Base-by-base conservation (phyloP, 2,888 invertebrate genomes). In the Lasioglossum oenotherae region DNA sequence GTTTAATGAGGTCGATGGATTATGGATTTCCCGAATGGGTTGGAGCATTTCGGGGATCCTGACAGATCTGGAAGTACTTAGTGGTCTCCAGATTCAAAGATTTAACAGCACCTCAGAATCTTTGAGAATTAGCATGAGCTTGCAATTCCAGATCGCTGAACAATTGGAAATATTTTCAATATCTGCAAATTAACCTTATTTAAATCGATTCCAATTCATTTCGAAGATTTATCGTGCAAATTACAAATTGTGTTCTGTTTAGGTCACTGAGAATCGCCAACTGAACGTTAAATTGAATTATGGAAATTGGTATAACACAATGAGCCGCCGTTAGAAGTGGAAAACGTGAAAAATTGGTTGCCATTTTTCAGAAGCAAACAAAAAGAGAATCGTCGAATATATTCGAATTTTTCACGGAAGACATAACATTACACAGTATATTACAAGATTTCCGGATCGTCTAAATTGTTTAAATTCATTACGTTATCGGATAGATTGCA, bases 1-100 rank as follows among this genome's bases (percentile, higher is more conserved):
- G 64, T 67, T 67, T 67, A 67, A 67, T 67, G 31, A 67, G 64
- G 64, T 31, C 31, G 27, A 67, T 67, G 16, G 64, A 67, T 67
- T 67, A 67, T 67, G 31, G 64, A 67, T 67, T 19, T 67, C 31
- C 27, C 64, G 64, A 6, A 35, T 35, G 31, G 16, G 19, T 31
- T 64, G 64, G 64, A 16, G 31, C 2, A 27, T 31, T 31, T 64
- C 31, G 64, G 14, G 19, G 2, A 35, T 67, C 16, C 64, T 67
- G 31, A 67, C 19, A 67, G 64, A 31, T 31, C 31, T 67, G 16
- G 19, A 31, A 27, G 64, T 35, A 67, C 16, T 67, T 67, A 31
- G 35, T 35, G 64, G 16, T 8, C 14, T 31, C 14, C 31, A 35
- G 35, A 16, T 67, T 6, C 6, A 35, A 19, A 64, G 64, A 8